A percentile compares a stretch with the other conserved stretches of the same genome.
phyloP scores from a whole-genome alignment of 2,797 vertebrate species.

The Thaleichthys pacificus region DNA sequence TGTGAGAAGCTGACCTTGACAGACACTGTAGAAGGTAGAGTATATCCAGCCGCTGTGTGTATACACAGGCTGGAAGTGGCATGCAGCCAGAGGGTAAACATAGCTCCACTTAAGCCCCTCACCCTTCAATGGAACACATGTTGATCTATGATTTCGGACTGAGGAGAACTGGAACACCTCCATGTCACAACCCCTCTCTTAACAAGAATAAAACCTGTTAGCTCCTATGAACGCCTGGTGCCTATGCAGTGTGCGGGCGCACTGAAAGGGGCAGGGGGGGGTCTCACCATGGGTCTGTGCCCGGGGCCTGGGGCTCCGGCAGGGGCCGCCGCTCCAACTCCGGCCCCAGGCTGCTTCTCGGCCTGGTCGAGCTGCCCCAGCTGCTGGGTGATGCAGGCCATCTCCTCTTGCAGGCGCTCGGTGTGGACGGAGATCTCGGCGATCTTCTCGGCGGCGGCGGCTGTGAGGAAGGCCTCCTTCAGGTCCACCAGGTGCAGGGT shows the following conservation, averaged over 20 bases:
- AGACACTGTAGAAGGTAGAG: constrained; percentile 14
- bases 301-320: constrained; percentile 25
- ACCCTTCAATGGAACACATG: constrained; percentile 29
- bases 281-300: constrained; percentile 38
- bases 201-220: too few species aligned
- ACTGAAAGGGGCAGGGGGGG: not conserved
- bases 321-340: constrained; percentile 44
- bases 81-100: constrained; percentile 31
- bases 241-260: not conserved
- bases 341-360: constrained; percentile 49
- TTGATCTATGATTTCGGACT: constrained; percentile 42
- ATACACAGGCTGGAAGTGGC: not conserved
- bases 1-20: constrained; percentile 4
- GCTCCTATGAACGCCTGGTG: too few species aligned
- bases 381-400: constrained; percentile 83
- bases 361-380: constrained; percentile 76
- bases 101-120: constrained; percentile 25
- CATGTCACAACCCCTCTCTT: too few species aligned
- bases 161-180: too few species aligned
- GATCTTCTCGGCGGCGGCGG: constrained; percentile 79
- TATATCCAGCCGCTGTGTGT: constrained; percentile 27
- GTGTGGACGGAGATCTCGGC: constrained; percentile 78
- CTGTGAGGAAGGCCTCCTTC: constrained; percentile 80
- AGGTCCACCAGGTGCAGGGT: constrained; percentile 81
- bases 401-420: constrained; percentile 83